Evolutionary conservation across 1,140 invertebrate genomes (phyloP), one percentile per base, ranked within the genome.

Genomic region (Sesamia nonagrioides): DNA sequence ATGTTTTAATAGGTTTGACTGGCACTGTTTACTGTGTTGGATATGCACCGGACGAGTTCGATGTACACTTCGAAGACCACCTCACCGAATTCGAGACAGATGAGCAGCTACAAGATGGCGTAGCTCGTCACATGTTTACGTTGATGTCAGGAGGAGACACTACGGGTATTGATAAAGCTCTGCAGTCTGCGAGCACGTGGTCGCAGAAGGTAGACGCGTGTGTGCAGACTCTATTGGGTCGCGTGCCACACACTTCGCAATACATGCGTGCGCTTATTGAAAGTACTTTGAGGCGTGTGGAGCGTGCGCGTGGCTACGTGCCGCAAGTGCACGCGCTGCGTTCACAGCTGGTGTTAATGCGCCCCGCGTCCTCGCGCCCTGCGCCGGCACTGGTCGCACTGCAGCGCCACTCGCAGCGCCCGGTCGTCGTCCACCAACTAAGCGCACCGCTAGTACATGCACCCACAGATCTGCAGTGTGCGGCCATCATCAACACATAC

Each of bases 21-120:
- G 92, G 91, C 11, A 89, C 88, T 2, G 80, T 93, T 0, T 93
- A 85, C 68, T 92, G 88, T 27, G 54, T 93, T 3, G 92, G 91
- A 0, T 78, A 78, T 18, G 42, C 84, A 6, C 92, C 91, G 0
- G 72, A 86, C 2, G 85, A 89, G 40, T 78, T 92, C 37, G 77
- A 79, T 33, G 45, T 33, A 1, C 17, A 63, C 1, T 74, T 93
- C 4, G 77, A 85, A 52, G 77, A 87, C 4, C 79, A 88, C 21
- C 60, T 93, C 0, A 48, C 74, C 0, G 54, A 82, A 7, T 85
- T 73, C 3, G 77, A 87, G 11, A 85, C 82, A 0, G 83, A 88
- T 1, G 84, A 88, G 42, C 72, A 71, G 2, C 72, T 92, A n/a
- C 85, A 91, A 58, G 52, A 84, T 5, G 87, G 83, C 0, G 77